Base-by-base conservation (phyloP, 2,113 vertebrate species). In the Illadopsis cleaveri region DNA sequence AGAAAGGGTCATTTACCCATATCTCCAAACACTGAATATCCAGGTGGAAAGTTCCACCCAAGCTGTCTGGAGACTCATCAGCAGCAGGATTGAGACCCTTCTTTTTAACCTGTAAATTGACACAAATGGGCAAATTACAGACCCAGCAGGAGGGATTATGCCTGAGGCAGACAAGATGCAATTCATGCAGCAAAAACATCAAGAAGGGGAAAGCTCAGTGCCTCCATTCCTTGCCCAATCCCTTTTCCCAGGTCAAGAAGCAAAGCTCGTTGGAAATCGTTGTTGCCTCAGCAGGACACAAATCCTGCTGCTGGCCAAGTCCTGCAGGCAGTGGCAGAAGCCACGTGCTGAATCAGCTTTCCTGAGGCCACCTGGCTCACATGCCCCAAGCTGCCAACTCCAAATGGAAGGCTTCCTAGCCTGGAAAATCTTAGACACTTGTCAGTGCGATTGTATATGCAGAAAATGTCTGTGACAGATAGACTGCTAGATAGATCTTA, bases 31-130 rank as follows among this genome's bases (percentile, higher is more conserved):
- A 71, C 65, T 50, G 35, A 78, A 71, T 30, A 86, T 90, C 68
- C 57, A 88, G 33, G 78, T 76, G 81, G 88, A 82, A 92, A 88
- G 58, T 79, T 93, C 69, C 56, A 82, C 33, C 38, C 94, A 68
- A 91, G 86, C 73, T 93, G 87, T 81, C 48, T 90, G 68, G 88
- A 91, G 92, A 86, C 79, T 47, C 86, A 66, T 0, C 62, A 94
- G 19, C 89, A 82, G 79, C 91, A 91, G 84, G 90, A 82, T 42
- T 44, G 56, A 56, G 80, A 83, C 79, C 53, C 66, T 86, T 92
- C 89, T 95, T 96, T 95, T 95, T 96, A 93, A 93, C 91, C 82
- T 91, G 33, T 92, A 95, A 97, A 96, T 95, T 92, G 94, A 87
- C 85, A 93, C 80, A 97, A 94, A 94, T 83, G 81, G 78, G 53